Base-by-base conservation (phyloP, 2,888 invertebrate species). In the Drosophila fulvimacula region DNA sequence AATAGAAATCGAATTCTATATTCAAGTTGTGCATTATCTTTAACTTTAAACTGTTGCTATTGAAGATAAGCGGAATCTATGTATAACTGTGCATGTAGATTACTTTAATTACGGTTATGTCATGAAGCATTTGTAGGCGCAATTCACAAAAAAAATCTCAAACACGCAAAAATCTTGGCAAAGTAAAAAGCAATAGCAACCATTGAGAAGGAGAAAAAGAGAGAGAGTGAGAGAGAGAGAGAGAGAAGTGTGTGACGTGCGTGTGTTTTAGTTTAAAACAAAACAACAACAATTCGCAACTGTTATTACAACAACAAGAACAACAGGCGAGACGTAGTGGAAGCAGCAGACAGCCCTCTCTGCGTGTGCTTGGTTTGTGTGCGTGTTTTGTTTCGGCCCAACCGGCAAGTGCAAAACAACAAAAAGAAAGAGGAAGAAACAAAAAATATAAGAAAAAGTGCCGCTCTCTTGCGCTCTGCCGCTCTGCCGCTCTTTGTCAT, bases 61-160 rank as follows among this genome's bases (percentile, higher is more conserved):
- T 48, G 36, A 59, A 75, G 52, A 61, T 70, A 74, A 52, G 38
- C 52, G 38, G 27, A 38, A 38, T 34, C 52, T 19, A 32, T 41
- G n/a, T 32, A 11, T 51, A 13, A n/a, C 42, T 57, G 44, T 51
- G 24, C 6, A 41, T 58, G 39, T 52, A 59, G 57, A 63, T 66
- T 63, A 64, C 41, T 27, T 62, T 61, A 72, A 72, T 68, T 57
- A 51, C 49, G 70, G 67, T 87, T 82, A 87, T 81, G 83, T 85
- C 88, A 87, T 67, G 76, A 62, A 76, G 82, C 71, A 67, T 72
- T 48, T 59, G 53, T 30, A 55, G 46, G 64, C 69, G 65, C 39
- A 32, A 44, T 44, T 73, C 34, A 41, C 36, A 39, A 24, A 38
- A 52, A 71, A 74, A 36, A 46, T 48, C 46, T 38, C 34, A 58